Conservation (phyloP, 2,888 invertebrate species). For the Pycnomerus fuliginosus region DNA sequence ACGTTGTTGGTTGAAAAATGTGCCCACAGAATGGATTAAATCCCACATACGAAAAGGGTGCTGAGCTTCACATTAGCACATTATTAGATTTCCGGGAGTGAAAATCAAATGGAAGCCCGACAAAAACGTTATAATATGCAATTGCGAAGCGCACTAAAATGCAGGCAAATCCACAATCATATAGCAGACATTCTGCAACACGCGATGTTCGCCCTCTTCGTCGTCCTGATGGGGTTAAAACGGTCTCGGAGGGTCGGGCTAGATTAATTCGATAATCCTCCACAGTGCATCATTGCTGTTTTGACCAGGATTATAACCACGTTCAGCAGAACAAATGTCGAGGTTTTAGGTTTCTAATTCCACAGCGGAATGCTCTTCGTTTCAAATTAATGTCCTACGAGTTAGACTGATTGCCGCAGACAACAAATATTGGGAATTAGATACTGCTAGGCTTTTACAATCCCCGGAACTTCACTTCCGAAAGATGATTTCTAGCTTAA, state of each 20-base stretch:
- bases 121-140: too few relatives aligned
- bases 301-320: constrained; percentile 10
- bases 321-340: constrained; percentile 10
- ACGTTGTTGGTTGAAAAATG: too few relatives aligned
- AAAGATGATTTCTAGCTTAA: too few relatives aligned
- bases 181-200: constrained; percentile 17
- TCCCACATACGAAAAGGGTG: too few relatives aligned
- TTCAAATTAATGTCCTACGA: constrained; percentile 6
- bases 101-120: too few relatives aligned
- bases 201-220: constrained; percentile 10
- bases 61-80: too few relatives aligned
- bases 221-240: constrained; percentile 14
- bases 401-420: too few relatives aligned
- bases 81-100: too few relatives aligned
- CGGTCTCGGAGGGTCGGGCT: constrained; percentile 8
- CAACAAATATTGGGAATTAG: too few relatives aligned
- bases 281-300: constrained; percentile 13
- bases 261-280: constrained; percentile 20
- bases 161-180: constrained; percentile 15
- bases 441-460: too few relatives aligned
- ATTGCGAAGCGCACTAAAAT: constrained; percentile 10
- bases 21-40: too few relatives aligned
- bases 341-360: constrained; percentile 19
- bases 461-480: too few relatives aligned
- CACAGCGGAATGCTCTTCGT: constrained; percentile 6